Base-by-base conservation (phyloP, 1,140 invertebrate species). In the Diorhabda elongata region DNA sequence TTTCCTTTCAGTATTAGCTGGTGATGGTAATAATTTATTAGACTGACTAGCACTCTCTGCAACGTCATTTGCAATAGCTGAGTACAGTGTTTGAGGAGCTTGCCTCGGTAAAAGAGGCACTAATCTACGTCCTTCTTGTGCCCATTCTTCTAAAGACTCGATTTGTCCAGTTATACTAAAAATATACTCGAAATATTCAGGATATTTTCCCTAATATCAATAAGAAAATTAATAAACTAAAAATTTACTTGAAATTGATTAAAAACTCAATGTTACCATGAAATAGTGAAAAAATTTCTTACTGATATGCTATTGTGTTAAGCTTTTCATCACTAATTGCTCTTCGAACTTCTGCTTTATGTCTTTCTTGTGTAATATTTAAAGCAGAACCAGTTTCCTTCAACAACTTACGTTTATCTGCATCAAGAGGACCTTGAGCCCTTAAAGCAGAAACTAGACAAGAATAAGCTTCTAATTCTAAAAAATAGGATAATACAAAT, bases 271-370 rank as follows among this genome's bases (percentile, higher is more conserved):
- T 58, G 57, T 9, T 58, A 5, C 26, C 26, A 26, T 58, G 4
- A 5, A 58, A 45, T 26, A 26, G 26, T 26, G 26, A 26, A 26
- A 26, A 58, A 3, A 72, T 56, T 67, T 80, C 88, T 87, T 87
- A 95, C 93, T 91, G 89, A 79, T 94, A 90, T 75, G 94, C 92
- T 81, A 97, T 93, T 61, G 91, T 92, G 74, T 89, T 87, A 64
- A 97, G 83, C 80, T 91, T 89, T 80, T 97, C 94, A 84, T 97
- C 94, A 84, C 95, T 97, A 68, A 93, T 90, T 71, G 92, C 94
- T 78, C 94, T 86, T 70, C 94, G 84, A 74, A 96, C 88, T 86
- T 97, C 95, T 69, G 94, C 94, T 74, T 91, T 89, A 82, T 97
- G 94, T 73, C 95, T 86, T 81, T 97, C 95, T 78, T 90, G 87